Conservation (phyloP, 2,888 invertebrate genomes). For the Lasioglossum calceatum region DNA sequence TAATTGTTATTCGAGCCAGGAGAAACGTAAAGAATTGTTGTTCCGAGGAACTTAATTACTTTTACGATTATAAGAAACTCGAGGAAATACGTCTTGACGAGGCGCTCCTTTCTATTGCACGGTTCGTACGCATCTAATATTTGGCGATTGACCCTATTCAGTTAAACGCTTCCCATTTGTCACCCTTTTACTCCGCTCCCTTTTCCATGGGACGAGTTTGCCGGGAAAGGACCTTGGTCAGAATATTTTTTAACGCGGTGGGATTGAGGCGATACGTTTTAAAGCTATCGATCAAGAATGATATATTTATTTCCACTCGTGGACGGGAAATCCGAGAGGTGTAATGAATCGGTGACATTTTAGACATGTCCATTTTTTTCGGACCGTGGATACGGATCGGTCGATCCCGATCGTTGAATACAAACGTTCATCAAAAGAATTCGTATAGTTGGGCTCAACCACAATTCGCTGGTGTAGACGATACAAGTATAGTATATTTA, state of each 20-base stretch:
- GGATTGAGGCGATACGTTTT: not conserved
- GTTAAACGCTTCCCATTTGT: not conserved
- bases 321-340: not conserved
- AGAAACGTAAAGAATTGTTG: not conserved
- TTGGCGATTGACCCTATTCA: not conserved
- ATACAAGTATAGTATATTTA: constrained; percentile 9
- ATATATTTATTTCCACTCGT: constrained; percentile 3
- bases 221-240: not conserved
- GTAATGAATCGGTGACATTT: constrained; percentile 16
- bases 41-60: not conserved
- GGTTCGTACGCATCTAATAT: not conserved
- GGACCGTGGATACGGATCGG: not conserved
- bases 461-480: constrained; percentile 4
- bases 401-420: not conserved
- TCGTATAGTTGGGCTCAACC: not conserved
- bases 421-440: not conserved
- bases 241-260: not conserved
- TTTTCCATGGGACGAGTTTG: not conserved
- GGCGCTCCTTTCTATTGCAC: not conserved
- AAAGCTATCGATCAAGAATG: constrained; percentile 14
- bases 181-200: not conserved
- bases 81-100: not conserved
- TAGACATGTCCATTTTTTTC: constrained; percentile 6
- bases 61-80: not conserved
- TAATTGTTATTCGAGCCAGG: not conserved